Base-by-base conservation (phyloP, 2,888 invertebrate species). In the Chelonus formosanus region DNA sequence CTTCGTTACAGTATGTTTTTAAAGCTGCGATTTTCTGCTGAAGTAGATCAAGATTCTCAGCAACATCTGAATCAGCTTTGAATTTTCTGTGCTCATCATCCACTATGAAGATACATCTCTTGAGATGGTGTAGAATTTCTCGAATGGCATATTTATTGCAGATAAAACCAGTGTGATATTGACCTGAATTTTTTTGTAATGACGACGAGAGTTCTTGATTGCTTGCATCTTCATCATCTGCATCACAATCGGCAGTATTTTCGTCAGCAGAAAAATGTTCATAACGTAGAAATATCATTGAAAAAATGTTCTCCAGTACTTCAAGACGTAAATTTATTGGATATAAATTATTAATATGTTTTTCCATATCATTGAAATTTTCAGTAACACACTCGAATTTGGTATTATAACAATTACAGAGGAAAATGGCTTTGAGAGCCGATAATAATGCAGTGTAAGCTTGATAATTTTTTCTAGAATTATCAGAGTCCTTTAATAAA, bases 231-330 rank as follows among this genome's bases (percentile, higher is more conserved):
- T 85, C 2, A 86, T 85, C 4, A 86, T 85, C 5, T 85, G 85
- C 31, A 85, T 82, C 86, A 71, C 88, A 86, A 70, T 87, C 84
- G 66, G 73, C 75, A n/a, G 73, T 72, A n/a, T 73, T 76, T 8
- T 76, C 78, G 7, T 6, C 35, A 7, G 87, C 87, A 5, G 86
- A 85, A 68, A 90, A 86, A 78, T 90, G 88, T 76, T 90, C 89
- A 73, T 88, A 86, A 71, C 89, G 87, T 56, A 91, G 76, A 81
- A 92, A 92, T 47, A 93, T 85, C 73, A 92, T 86, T 0, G 90
- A 87, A 80, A 92, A 93, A 71, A 93, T 87, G 80, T 92, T 89
- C 80, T 92, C 91, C 63, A 93, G 86, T 0, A 91, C 86, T 84
- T 92, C 90, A 1, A 87, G 36, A 64, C 80, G 73, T 32, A 77